Percentiles rank a stretch among this genome's conserved stretches.
Evolutionary conservation across 1,140 invertebrate species (phyloP).

Genomic region (Eriosoma lanigerum): DNA sequence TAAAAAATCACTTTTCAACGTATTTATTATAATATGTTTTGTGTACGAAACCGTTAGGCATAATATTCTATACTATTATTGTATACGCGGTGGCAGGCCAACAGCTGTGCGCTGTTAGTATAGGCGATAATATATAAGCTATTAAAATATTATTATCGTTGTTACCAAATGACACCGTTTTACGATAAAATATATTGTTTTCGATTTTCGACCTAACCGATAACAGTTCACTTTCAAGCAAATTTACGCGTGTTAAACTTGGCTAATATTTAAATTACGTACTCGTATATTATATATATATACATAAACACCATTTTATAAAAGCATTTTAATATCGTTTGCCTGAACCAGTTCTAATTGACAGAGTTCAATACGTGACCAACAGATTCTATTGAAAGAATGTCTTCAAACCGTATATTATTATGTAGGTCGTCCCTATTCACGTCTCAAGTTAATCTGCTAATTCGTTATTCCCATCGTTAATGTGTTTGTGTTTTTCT

Average conservation of each 20-base stretch:
- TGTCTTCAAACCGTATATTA: not conserved
- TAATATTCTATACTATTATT: not conserved
- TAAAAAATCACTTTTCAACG: slow-evolving; percentile 15
- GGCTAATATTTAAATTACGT: too few species aligned
- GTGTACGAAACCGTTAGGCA: not conserved
- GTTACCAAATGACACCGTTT: not conserved
- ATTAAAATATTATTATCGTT: not conserved
- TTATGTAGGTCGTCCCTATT: slow-evolving; percentile 34
- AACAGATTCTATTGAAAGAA: not conserved
- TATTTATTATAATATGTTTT: not conserved
- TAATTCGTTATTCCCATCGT: slow-evolving; percentile 28
- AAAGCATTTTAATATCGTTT: too few species aligned
- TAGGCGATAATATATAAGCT: not conserved
- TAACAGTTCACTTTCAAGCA: not conserved
- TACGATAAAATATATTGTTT: slow-evolving; percentile 22
- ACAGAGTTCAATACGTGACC: slow-evolving; percentile 39
- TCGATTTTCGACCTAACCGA: not conserved
- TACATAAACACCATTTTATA: too few species aligned
- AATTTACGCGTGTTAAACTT: too few species aligned
- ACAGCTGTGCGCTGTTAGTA: not conserved
- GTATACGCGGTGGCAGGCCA: not conserved
- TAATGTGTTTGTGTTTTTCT: not conserved
- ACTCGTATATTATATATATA: too few species aligned
- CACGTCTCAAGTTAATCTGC: not conserved
- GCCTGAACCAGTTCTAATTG: slow-evolving; percentile 26